Evolutionary conservation across 2,888 invertebrate genomes (phyloP).

Genomic region (Aromia moschata): DNA sequence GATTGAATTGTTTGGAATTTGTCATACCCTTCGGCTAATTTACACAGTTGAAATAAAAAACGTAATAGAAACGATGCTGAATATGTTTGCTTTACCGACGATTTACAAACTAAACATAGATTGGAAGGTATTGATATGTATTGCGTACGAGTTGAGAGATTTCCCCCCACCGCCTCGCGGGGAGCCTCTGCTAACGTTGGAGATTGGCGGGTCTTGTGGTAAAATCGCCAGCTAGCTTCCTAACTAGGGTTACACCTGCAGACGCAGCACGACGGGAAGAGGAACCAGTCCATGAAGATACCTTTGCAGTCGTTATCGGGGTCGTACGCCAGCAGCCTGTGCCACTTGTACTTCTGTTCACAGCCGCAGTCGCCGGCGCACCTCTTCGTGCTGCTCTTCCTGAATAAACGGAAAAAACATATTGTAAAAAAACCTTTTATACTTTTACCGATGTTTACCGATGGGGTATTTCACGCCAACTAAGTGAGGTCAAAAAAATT

Average conservation of each 20-base stretch:
- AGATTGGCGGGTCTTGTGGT: background rate
- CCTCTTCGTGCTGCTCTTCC: conserved; percentile 81
- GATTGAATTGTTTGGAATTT: no score
- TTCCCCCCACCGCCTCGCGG: background rate
- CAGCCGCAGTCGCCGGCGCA: conserved; percentile 90
- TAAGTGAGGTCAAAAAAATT: no score
- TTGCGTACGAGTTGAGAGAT: conserved; percentile 7
- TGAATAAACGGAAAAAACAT: conserved; percentile 59
- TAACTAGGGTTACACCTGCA: conserved; percentile 69
- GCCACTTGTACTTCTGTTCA: conserved; percentile 90
- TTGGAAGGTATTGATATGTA: conserved; percentile 19
- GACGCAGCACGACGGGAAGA: conserved; percentile 93
- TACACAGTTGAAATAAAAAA: background rate
- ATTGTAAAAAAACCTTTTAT: no score
- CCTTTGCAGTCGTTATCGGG: conserved; percentile 93
- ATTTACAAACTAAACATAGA: conserved; percentile 5
- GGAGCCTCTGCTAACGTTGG: no score
- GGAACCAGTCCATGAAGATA: conserved; percentile 95
- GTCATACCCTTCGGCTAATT: background rate
- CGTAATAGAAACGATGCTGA: background rate
- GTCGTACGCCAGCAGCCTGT: conserved; percentile 88
- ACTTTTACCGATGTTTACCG: no score
- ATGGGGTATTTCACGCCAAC: no score
- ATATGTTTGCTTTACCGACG: conserved; percentile 13
- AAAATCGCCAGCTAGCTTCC: background rate